Evolutionary conservation across 1,140 invertebrate genomes (phyloP).

Genomic region (Hydropsyche tenuis): DNA sequence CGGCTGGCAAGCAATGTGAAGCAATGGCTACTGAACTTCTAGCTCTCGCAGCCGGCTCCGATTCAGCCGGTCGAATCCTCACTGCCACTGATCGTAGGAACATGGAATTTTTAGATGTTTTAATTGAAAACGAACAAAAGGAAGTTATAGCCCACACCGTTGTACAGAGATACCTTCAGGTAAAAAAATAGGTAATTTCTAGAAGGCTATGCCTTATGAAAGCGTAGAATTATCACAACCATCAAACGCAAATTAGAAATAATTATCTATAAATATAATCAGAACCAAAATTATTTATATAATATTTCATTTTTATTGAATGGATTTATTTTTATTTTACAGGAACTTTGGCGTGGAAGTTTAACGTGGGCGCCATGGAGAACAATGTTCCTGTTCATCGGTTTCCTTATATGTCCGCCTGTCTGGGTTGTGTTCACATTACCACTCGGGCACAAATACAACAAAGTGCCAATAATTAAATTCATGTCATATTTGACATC

Average conservation of each 20-base stretch:
- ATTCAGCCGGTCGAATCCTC: conserved; percentile 90
- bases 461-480: conserved; percentile 97
- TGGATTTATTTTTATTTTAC: conserved; percentile 53
- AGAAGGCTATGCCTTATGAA: conserved; percentile 13
- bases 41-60: conserved; percentile 90
- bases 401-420: conserved; percentile 91
- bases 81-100: conserved; percentile 91
- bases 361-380: conserved; percentile 96
- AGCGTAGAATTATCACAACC: too few species aligned
- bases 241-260: too few species aligned
- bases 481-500: conserved; percentile 99
- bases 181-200: conserved; percentile 55
- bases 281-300: not conserved
- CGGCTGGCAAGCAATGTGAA: conserved; percentile 95
- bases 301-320: not conserved
- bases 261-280: too few species aligned
- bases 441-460: conserved; percentile 93
- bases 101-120: conserved; percentile 94
- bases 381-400: conserved; percentile 88
- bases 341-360: conserved; percentile 96
- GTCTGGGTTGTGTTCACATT: conserved; percentile 97
- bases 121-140: conserved; percentile 99
- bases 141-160: conserved; percentile 92
- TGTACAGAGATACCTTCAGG: conserved; percentile 86
- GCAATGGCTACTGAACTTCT: conserved; percentile 95